Percentiles rank a stretch among this genome's conserved stretches.
Conservation (phyloP, 2,797 vertebrate species). For the Aselliscus stoliczkanus region DNA sequence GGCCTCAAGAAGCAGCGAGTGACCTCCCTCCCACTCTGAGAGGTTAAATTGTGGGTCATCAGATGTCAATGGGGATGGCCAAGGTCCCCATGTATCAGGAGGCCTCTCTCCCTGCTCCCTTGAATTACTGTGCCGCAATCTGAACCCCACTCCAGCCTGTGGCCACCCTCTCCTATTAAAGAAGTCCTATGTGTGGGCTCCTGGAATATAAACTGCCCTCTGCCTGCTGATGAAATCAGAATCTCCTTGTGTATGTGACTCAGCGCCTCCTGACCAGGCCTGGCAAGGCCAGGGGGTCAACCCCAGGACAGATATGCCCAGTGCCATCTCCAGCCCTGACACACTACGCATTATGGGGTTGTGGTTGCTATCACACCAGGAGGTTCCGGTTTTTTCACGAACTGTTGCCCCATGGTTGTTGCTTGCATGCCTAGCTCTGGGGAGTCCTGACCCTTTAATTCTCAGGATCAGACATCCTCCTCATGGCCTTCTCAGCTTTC, state of each 20-base stretch:
- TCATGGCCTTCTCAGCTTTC: neutral
- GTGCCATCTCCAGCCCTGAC: neutral
- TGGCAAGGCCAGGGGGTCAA: neutral
- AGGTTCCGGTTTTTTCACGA: neutral
- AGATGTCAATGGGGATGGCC: neutral
- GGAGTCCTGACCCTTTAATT: neutral
- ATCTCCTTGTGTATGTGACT: neutral
- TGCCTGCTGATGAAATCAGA: neutral
- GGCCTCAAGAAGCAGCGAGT: neutral
- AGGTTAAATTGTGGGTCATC: neutral
- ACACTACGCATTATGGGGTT: neutral
- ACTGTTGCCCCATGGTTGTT: neutral
- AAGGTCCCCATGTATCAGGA: neutral
- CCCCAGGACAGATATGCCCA: accelerated
- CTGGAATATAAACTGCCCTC: neutral
- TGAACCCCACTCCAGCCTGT: neutral
- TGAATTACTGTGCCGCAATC: neutral
- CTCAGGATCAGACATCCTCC: neutral
- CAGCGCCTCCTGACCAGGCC: neutral
- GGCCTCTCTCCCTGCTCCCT: neutral
- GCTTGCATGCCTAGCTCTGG: neutral
- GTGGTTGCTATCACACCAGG: neutral
- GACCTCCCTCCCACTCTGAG: neutral
- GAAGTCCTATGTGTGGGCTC: neutral
- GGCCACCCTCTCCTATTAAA: neutral